These are phyloP conservation scores for Podotricha telesiphe DNA, from an alignment of 2,888 invertebrate species.

Conservation along the genomic window DNA sequence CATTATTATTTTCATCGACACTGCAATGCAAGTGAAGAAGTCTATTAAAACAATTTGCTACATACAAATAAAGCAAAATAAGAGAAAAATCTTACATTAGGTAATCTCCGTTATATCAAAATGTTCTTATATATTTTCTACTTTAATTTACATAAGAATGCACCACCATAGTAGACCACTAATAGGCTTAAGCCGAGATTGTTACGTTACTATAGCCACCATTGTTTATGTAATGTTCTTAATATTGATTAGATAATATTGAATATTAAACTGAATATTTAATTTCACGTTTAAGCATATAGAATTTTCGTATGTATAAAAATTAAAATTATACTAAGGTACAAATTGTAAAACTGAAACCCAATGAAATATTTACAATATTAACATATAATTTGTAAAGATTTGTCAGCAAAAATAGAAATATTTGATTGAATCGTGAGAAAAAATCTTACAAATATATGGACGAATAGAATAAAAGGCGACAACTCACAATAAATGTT, in stretches of 20 bases:
- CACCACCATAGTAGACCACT: neutral
- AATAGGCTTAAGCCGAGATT: conserved; percentile 1
- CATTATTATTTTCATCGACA: conserved; percentile 3
- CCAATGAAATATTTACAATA: neutral
- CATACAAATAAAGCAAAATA: neutral
- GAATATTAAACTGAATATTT: neutral
- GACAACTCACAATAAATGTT: conserved; percentile 60
- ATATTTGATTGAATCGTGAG: conserved; percentile 19
- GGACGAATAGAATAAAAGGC: conserved; percentile 47
- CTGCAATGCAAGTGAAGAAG: neutral
- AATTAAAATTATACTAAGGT: too few species aligned
- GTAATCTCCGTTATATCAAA: neutral
- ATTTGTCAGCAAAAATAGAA: neutral
- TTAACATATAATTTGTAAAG: neutral
- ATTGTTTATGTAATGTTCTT: conserved; percentile 14
- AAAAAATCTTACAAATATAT: conserved; percentile 24
- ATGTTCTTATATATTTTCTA: neutral
- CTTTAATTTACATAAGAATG: neutral
- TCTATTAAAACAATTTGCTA: neutral
- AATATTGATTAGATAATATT: conserved; percentile 7
- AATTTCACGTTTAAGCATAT: neutral
- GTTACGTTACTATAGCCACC: conserved; percentile 25
- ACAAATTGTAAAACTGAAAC: neutral
- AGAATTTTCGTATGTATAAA: neutral
- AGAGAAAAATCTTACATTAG: neutral